Evolutionary conservation across 1,140 invertebrate genomes (phyloP).

Genomic region (Cylas formicarius): DNA sequence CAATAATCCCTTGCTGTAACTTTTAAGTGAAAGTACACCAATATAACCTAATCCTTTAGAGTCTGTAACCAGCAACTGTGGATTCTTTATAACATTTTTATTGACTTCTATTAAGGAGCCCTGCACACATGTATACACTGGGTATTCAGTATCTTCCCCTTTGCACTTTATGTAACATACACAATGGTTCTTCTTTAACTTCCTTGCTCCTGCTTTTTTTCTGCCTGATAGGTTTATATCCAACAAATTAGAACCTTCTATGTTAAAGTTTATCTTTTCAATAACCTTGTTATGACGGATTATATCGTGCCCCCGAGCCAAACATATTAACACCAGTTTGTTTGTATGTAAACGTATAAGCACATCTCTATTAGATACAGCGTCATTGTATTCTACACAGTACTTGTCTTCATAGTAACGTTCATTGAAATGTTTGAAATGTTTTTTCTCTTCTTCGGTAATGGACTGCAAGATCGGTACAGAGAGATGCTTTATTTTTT

Average conservation of each 20-base stretch:
- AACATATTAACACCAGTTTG: conserved; percentile 14
- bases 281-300: conserved; percentile 13
- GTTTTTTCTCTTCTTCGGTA: conserved; percentile 1
- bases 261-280: conserved; percentile 14
- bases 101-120: conserved; percentile 17
- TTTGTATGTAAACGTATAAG: conserved; percentile 17
- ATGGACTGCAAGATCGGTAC: conserved; percentile 16
- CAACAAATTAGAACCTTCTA: conserved; percentile 11
- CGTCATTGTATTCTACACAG: conserved; percentile 12
- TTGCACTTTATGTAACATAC: conserved; percentile 17
- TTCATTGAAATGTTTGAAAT: conserved; percentile 11
- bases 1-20: conserved; percentile 5
- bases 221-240: conserved; percentile 16
- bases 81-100: conserved; percentile 9
- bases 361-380: conserved; percentile 9
- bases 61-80: conserved; percentile 11
- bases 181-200: conserved; percentile 8
- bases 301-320: conserved; percentile 18
- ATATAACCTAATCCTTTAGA: conserved; percentile 18
- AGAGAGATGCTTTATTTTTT: conserved; percentile 14
- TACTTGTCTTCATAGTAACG: conserved; percentile 19
- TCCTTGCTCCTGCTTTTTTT: conserved; percentile 18
- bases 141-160: conserved; percentile 15
- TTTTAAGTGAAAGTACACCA: conserved; percentile 15
- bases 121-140: conserved; percentile 11